A percentile compares a stretch with the other conserved stretches of the same genome.
Conservation (phyloP, 1,140 invertebrate genomes). For the Aphis craccivora region DNA sequence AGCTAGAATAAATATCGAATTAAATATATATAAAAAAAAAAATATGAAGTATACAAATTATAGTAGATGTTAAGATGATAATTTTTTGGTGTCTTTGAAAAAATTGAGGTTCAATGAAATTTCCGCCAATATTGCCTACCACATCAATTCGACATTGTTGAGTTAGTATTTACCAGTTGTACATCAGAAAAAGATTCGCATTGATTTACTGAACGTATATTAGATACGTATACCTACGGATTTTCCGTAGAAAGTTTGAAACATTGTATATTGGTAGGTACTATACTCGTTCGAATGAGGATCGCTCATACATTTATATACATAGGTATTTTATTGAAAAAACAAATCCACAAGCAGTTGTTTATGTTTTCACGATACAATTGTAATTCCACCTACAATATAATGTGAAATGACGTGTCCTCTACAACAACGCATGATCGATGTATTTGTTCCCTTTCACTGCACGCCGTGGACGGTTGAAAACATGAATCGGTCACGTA, state of each 20-base stretch:
- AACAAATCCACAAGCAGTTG: neutral
- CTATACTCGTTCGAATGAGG: neutral
- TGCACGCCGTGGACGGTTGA: neutral
- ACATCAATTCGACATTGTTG: no score
- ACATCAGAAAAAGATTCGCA: neutral
- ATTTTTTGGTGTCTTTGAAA: neutral
- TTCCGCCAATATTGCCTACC: no score
- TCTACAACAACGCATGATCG: neutral
- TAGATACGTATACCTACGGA: neutral
- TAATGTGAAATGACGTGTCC: neutral
- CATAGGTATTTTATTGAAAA: neutral
- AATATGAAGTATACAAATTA: no score
- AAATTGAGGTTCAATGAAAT: no score
- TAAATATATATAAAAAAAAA: no score
- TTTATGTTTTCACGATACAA: neutral
- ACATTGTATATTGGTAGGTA: neutral
- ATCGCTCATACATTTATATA: neutral
- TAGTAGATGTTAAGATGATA: neutral
- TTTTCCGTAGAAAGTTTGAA: neutral
- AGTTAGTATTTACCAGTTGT: neutral
- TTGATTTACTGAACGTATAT: neutral
- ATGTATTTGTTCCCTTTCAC: neutral
- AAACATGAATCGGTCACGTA: conserved; percentile 2
- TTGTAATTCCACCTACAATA: neutral
- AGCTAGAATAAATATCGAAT: neutral